Conservation (phyloP, 2,797 vertebrate species). For the Malacoraja senta region DNA sequence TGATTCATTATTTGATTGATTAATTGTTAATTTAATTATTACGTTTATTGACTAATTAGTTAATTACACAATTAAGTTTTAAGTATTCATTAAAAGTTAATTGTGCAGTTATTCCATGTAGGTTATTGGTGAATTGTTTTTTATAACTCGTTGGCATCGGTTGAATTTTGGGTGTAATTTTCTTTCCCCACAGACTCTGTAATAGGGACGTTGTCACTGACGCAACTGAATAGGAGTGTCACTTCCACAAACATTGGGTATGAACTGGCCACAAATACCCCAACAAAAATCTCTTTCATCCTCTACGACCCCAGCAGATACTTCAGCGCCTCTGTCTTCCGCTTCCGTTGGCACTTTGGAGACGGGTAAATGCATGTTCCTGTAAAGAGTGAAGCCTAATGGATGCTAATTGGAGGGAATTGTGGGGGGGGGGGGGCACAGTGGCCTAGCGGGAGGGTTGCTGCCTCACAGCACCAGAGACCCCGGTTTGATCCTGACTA, state of each 20-base stretch:
- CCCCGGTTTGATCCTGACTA: no score
- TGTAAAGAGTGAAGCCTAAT: no score
- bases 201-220: conserved; percentile 66
- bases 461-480: no score
- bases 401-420: no score
- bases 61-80: no score
- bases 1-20: no score
- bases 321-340: conserved; percentile 61
- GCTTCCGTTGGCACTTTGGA: conserved; percentile 77
- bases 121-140: neutral
- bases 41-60: no score
- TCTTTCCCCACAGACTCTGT: conserved; percentile 49
- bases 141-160: neutral
- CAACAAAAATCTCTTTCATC: conserved; percentile 68
- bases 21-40: no score
- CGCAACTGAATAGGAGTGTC: conserved; percentile 64
- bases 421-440: no score
- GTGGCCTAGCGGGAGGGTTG: no score
- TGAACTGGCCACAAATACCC: conserved; percentile 56
- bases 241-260: conserved; percentile 55
- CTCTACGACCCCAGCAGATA: conserved; percentile 67
- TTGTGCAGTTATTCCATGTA: neutral
- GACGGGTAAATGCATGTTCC: conserved; percentile 62
- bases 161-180: neutral
- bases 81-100: no score